A percentile compares a stretch with the other conserved stretches of the same genome.
These are phyloP conservation scores for Andrena flavipes DNA, from an alignment of 2,888 invertebrate genomes.

Conservation along the genomic window DNA sequence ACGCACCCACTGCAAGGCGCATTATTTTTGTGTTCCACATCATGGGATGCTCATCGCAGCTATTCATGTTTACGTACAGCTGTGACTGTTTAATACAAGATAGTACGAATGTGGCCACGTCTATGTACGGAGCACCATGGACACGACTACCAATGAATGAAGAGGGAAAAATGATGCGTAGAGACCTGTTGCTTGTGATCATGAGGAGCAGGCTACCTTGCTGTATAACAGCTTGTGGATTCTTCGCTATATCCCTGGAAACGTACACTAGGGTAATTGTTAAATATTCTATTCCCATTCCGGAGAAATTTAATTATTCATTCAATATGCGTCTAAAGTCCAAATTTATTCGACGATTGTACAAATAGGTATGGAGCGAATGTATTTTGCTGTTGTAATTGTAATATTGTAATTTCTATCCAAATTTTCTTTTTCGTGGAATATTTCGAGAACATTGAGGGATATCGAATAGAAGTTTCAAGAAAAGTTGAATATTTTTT, in stretches of 20 bases:
- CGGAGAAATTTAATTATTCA: no score
- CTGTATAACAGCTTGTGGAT: conserved; percentile 50
- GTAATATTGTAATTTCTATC: no score
- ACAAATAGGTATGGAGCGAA: no score
- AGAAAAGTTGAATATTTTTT: no score
- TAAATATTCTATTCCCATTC: neutral
- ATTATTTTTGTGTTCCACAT: conserved; percentile 6
- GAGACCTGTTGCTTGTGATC: neutral
- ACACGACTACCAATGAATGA: neutral
- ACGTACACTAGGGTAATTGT: conserved; percentile 11
- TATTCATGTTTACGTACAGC: conserved; percentile 26
- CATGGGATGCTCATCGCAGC: neutral
- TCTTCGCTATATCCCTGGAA: conserved; percentile 55
- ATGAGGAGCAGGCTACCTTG: conserved; percentile 34
- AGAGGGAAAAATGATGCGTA: neutral
- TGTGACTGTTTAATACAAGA: conserved; percentile 16
- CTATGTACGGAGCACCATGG: neutral
- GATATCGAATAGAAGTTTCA: no score
- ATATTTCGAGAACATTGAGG: no score
- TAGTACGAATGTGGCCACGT: neutral
- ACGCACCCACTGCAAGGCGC: neutral
- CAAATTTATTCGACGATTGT: no score
- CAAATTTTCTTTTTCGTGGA: no score
- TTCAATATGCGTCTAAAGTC: no score
- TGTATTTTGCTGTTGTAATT: no score